Evolutionary conservation across 2,113 vertebrate genomes (phyloP).

Genomic region (Archocentrus centrarchus): DNA sequence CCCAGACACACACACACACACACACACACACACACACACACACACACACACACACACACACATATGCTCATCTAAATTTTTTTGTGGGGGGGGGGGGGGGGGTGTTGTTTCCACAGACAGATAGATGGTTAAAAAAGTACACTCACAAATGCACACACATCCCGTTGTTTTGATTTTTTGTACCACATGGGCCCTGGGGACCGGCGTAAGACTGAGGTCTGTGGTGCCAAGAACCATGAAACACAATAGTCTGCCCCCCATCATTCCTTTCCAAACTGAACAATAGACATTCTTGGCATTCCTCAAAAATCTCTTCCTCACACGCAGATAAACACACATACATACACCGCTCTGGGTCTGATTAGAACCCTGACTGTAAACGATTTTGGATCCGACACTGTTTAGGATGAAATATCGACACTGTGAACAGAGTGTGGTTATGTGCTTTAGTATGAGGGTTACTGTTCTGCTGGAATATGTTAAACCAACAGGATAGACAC

Average conservation of each 20-base stretch:
- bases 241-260: slow-evolving; percentile 72
- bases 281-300: slow-evolving; percentile 77
- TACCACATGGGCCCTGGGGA: slow-evolving; percentile 61
- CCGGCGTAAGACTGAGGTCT: slow-evolving; percentile 48
- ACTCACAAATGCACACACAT: slow-evolving; percentile 37
- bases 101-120: slow-evolving; percentile 39
- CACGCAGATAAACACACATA: slow-evolving; percentile 31
- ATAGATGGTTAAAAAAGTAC: slow-evolving; percentile 15
- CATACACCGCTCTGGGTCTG: slow-evolving; percentile 36
- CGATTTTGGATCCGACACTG: slow-evolving; percentile 3
- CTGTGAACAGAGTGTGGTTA: slow-evolving; percentile 12
- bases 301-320: slow-evolving; percentile 68
- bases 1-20: neutral
- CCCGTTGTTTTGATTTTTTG: slow-evolving; percentile 54
- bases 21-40: too few relatives aligned
- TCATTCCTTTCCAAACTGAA: slow-evolving; percentile 55
- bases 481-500: neutral
- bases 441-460: slow-evolving; percentile 1
- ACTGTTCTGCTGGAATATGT: neutral
- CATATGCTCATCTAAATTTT: slow-evolving; percentile 4
- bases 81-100: neutral
- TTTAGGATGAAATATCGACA: neutral
- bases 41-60: too few relatives aligned
- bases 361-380: slow-evolving; percentile 49
- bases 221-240: slow-evolving; percentile 68